These are phyloP conservation scores for Athetis lepigone DNA, from an alignment of 2,888 invertebrate species.

Conservation along the genomic window DNA sequence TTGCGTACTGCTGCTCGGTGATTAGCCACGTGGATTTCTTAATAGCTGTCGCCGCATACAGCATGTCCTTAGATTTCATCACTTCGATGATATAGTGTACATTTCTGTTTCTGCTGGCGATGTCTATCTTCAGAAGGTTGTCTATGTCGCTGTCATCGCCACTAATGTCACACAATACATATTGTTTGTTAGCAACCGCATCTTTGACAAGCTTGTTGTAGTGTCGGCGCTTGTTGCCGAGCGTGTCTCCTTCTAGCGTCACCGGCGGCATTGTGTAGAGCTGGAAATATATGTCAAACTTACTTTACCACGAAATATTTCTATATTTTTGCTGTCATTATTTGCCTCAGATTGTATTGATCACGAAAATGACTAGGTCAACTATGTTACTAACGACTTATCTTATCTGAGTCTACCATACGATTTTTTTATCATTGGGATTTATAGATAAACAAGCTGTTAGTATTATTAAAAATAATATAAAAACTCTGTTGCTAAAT, in stretches of 20 bases:
- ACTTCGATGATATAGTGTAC: conserved; percentile 75
- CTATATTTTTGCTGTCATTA: too few relatives aligned
- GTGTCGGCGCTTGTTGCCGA: conserved; percentile 73
- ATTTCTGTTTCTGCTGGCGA: conserved; percentile 72
- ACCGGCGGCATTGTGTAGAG: conserved; percentile 64
- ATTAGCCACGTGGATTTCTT: conserved; percentile 80
- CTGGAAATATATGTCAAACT: conserved; percentile 21
- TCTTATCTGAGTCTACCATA: too few relatives aligned
- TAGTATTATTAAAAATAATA: too few relatives aligned
- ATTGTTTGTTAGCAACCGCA: conserved; percentile 54
- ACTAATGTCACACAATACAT: conserved; percentile 62
- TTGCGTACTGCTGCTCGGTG: conserved; percentile 74
- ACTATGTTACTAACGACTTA: too few relatives aligned
- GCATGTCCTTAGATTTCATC: conserved; percentile 77
- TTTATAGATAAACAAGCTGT: too few relatives aligned
- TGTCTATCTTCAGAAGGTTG: conserved; percentile 78
- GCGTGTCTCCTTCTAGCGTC: conserved; percentile 59
- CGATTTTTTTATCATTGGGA: too few relatives aligned
- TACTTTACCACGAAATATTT: too few relatives aligned
- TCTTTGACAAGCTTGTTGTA: conserved; percentile 73
- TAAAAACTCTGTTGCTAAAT: too few relatives aligned
- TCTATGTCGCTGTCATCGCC: conserved; percentile 71
- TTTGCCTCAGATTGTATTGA: too few relatives aligned
- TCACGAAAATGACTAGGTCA: too few relatives aligned
- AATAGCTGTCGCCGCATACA: conserved; percentile 79